Conservation (phyloP, 2,888 invertebrate genomes). For the Drosophila peninsularis region DNA sequence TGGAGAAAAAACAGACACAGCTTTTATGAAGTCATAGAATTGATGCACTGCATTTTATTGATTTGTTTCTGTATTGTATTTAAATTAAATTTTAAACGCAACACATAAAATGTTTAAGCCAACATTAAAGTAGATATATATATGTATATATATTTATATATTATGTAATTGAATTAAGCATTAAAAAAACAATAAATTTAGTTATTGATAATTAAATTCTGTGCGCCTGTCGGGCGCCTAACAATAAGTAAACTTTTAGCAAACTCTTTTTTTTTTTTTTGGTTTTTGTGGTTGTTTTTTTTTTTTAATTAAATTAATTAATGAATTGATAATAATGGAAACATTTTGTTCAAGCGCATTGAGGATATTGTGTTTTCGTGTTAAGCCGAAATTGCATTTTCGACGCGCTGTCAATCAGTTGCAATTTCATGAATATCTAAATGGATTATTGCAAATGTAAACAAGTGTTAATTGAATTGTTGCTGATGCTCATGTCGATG, state of each 20-base stretch:
- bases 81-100: conserved; percentile 75
- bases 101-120: conserved; percentile 71
- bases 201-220: conserved; percentile 65
- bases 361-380: conserved; percentile 47
- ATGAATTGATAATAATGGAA: conserved; percentile 72
- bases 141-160: conserved; percentile 48
- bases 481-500: conserved; percentile 7
- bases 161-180: conserved; percentile 67
- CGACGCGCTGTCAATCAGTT: conserved; percentile 25
- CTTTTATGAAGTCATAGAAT: conserved; percentile 63
- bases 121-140: conserved; percentile 66
- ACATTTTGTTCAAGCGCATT: conserved; percentile 68
- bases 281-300: conserved; percentile 19
- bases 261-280: conserved; percentile 50
- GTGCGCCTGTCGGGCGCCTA: conserved; percentile 59
- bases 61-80: conserved; percentile 62
- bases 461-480: conserved; percentile 63
- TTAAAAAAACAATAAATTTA: conserved; percentile 74
- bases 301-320: conserved; percentile 46
- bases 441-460: conserved; percentile 70
- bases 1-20: conserved; percentile 41
- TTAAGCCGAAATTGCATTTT: conserved; percentile 36
- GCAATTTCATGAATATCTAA: conserved; percentile 36
- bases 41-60: conserved; percentile 64
- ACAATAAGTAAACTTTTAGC: conserved; percentile 65